phyloP scores from a whole-genome alignment of 2,888 invertebrate species.

The Cerastis rubricosa region DNA sequence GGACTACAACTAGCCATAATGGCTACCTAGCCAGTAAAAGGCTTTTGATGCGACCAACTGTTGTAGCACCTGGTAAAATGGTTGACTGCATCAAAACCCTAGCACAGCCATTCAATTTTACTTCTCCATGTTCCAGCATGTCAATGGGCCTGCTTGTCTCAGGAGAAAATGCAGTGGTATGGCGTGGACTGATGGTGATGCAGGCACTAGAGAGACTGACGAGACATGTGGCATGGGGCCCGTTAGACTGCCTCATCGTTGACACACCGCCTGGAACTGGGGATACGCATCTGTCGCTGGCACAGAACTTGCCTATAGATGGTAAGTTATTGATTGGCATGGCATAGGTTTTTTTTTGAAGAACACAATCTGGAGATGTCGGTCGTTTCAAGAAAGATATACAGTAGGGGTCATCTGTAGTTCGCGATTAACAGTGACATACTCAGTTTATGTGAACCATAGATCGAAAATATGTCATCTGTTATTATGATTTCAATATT shows the following conservation, averaged over 20 bases:
- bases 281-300: slow-evolving; percentile 97
- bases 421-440: background rate
- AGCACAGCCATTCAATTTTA: background rate
- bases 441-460: background rate
- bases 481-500: too few relatives aligned
- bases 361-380: background rate
- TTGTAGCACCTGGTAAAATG: too few relatives aligned
- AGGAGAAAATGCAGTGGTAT: slow-evolving; percentile 96
- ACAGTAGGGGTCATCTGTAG: background rate
- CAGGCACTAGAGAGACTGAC: slow-evolving; percentile 96
- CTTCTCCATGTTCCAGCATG: slow-evolving; percentile 91
- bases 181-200: slow-evolving; percentile 99
- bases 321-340: slow-evolving; percentile 84
- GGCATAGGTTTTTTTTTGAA: background rate
- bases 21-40: too few relatives aligned
- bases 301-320: slow-evolving; percentile 96
- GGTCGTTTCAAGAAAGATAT: background rate
- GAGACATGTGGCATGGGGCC: slow-evolving; percentile 96
- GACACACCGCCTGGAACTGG: slow-evolving; percentile 99
- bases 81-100: too few relatives aligned
- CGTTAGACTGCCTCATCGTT: slow-evolving; percentile 96
- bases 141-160: slow-evolving; percentile 98
- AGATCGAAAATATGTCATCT: background rate
- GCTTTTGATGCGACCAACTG: too few relatives aligned
- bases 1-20: too few relatives aligned